Evolutionary conservation across 2,888 invertebrate species (phyloP).

Genomic region (Galerucella pusilla): DNA sequence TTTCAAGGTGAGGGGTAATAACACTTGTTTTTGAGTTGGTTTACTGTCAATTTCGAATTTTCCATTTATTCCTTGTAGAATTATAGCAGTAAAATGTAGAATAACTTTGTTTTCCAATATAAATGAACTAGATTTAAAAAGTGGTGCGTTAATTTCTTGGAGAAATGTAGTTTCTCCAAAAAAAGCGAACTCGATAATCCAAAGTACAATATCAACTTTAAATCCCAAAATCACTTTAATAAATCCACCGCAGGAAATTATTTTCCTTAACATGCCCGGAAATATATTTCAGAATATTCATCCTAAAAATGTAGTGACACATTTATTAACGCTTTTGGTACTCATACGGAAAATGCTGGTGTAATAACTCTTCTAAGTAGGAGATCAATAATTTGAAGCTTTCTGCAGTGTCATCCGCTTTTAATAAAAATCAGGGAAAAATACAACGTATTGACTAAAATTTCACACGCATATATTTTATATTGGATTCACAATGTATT

Average conservation of each 20-base stretch:
- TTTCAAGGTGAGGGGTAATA: too few relatives aligned
- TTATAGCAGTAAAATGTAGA: too few relatives aligned
- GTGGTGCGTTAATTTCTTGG: too few relatives aligned
- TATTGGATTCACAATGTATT: background rate
- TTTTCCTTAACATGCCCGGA: background rate
- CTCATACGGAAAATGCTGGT: background rate
- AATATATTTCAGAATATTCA: background rate
- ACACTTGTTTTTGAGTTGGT: too few relatives aligned
- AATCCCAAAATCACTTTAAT: background rate
- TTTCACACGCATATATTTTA: background rate
- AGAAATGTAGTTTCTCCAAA: too few relatives aligned
- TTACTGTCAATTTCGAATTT: too few relatives aligned
- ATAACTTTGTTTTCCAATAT: too few relatives aligned
- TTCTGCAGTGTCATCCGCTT: background rate
- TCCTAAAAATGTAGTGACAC: background rate
- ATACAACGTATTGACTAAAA: background rate
- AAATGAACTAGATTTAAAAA: too few relatives aligned
- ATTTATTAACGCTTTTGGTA: constrained; percentile 1
- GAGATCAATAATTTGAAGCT: background rate
- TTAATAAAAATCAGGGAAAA: background rate
- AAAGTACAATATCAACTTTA: background rate
- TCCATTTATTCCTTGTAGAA: too few relatives aligned
- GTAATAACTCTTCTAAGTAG: background rate
- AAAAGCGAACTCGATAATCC: too few relatives aligned
- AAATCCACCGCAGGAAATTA: background rate